Percentiles rank a stretch among this genome's conserved stretches.
Conservation (phyloP, 2,797 vertebrate species). For the Microcaecilia unicolor region DNA sequence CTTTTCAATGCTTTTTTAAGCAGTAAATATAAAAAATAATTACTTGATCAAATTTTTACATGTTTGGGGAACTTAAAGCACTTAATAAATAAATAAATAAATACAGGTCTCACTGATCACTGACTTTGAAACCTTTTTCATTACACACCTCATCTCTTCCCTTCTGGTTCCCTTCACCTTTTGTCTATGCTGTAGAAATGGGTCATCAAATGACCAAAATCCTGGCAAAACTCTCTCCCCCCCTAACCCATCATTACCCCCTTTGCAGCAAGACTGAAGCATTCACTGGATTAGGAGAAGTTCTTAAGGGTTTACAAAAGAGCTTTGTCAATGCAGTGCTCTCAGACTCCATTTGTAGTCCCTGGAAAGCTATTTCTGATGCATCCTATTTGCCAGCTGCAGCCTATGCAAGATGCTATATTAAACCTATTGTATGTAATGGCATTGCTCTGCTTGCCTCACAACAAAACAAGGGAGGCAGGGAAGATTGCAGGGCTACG, state of each 20-base stretch:
- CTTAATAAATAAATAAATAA: no score
- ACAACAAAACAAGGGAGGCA: fast-evolving
- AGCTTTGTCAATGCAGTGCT: neutral
- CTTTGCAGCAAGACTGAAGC: neutral
- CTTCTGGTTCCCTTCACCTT: constrained; percentile 5
- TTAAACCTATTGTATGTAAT: neutral
- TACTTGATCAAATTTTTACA: no score
- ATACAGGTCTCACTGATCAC: constrained; percentile 24
- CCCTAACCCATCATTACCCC: neutral
- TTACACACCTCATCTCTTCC: constrained; percentile 1
- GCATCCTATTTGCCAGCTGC: neutral
- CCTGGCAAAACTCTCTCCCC: neutral
- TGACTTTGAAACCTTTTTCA: constrained; percentile 18
- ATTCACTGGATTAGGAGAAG: neutral
- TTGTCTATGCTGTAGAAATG: constrained; percentile 3
- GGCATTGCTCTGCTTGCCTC: neutral
- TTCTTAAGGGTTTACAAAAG: neutral
- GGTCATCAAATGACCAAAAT: constrained; percentile 8
- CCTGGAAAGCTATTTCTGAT: fast-evolving
- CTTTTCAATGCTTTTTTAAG: no score
- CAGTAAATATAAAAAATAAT: no score
- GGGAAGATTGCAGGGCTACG: fast-evolving
- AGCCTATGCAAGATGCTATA: neutral
- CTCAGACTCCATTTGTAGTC: neutral
- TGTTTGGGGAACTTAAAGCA: constrained; percentile 1